Base-by-base conservation (phyloP, 92 coral and sea anemone species). In the Palythoa grandiflora region DNA sequence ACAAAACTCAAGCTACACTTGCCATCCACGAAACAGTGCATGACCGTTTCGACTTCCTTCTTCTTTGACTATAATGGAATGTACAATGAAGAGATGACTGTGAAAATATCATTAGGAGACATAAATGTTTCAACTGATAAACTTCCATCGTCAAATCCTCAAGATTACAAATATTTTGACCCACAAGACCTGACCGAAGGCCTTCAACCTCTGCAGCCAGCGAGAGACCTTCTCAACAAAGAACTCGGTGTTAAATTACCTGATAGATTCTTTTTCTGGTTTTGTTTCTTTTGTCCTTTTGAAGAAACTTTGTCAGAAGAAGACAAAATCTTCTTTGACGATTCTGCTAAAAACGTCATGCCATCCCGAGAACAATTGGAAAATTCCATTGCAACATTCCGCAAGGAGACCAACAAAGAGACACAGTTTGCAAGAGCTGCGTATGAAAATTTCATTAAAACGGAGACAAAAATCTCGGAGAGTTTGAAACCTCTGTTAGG, bases 251-350 rank as follows among this genome's bases (percentile, higher is more conserved):
- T n/a, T n/a, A n/a, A n/a, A n/a, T n/a, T n/a, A n/a, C n/a, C n/a
- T n/a, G n/a, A n/a, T n/a, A n/a, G n/a, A n/a, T n/a, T n/a, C n/a
- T n/a, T n/a, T n/a, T n/a, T n/a, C n/a, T n/a, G n/a, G n/a, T n/a
- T n/a, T n/a, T n/a, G n/a, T n/a, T n/a, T n/a, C n/a, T n/a, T n/a
- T n/a, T n/a, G n/a, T n/a, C n/a, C n/a, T n/a, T n/a, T n/a, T n/a
- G n/a, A n/a, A n/a, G n/a, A n/a, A n/a, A n/a, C n/a, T n/a, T n/a
- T 84, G 88, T 47, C 75, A 2, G 93, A 63, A 60, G 85, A 90
- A 35, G 85, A 79, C 65, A 75, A 75, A 60, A 47, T 87, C 37
- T 15, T 20, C 50, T 90, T 90, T 52, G 73, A 65, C 74, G 93
- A 13, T 68, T n/a, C n/a, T n/a, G n/a, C n/a, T n/a, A n/a, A n/a